Percentiles rank a stretch among this genome's conserved stretches.
Conservation (phyloP, 2,888 invertebrate species). For the Melieria crassipennis region DNA sequence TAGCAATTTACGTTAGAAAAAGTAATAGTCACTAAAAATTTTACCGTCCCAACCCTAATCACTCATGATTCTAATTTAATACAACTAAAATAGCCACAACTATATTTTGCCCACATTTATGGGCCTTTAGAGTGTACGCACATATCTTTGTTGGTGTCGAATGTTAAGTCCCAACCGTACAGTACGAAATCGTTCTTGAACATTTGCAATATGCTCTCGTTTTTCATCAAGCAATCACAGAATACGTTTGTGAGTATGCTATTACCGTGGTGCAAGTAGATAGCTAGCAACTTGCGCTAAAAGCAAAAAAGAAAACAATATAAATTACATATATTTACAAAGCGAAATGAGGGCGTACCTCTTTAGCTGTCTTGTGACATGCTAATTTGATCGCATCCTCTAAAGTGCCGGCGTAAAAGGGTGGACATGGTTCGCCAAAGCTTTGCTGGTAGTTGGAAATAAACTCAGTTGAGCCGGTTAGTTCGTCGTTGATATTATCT, state of each 20-base stretch:
- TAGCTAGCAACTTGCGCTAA: conserved; percentile 90
- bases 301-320: conserved; percentile 35
- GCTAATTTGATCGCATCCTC: conserved; percentile 92
- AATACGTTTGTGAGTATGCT: conserved; percentile 97
- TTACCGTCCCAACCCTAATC: too few species aligned
- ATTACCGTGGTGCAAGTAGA: conserved; percentile 96
- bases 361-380: conserved; percentile 87
- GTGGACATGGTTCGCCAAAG: conserved; percentile 82
- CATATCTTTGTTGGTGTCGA: conserved; percentile 85
- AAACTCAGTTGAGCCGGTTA: conserved; percentile 86
- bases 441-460: conserved; percentile 84
- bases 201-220: conserved; percentile 89
- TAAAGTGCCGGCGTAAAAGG: conserved; percentile 90
- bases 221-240: conserved; percentile 93
- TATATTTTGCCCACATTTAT: too few species aligned
- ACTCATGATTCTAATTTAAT: too few species aligned
- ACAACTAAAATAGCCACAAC: too few species aligned
- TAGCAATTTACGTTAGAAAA: too few species aligned
- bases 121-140: conserved; percentile 58
- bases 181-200: conserved; percentile 90
- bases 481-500: conserved; percentile 85
- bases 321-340: not conserved
- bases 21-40: too few species aligned
- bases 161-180: conserved; percentile 98
- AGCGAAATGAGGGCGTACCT: conserved; percentile 69